These are phyloP conservation scores for Agrotis clavis DNA, from an alignment of 2,888 invertebrate species.

Conservation along the genomic window DNA sequence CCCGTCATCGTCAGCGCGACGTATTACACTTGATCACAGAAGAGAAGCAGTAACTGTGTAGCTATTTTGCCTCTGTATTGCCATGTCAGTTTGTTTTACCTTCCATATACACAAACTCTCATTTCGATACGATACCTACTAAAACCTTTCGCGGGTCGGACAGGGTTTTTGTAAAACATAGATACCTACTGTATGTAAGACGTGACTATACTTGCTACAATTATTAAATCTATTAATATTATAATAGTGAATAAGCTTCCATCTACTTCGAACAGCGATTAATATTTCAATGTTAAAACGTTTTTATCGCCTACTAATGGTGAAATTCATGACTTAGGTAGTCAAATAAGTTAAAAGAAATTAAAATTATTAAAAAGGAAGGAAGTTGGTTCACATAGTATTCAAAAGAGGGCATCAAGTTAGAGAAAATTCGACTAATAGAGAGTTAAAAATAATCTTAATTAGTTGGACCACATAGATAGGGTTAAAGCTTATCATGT, in stretches of 20 bases:
- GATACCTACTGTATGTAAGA: background rate
- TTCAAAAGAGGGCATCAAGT: constrained; percentile 20
- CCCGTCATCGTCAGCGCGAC: no score
- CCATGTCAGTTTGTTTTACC: no score
- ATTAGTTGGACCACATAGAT: constrained; percentile 77
- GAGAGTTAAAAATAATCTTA: constrained; percentile 69
- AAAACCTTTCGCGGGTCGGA: no score
- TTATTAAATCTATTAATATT: no score
- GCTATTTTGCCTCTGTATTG: no score
- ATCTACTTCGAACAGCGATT: constrained; percentile 1
- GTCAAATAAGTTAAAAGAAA: background rate
- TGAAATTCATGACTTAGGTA: constrained; percentile 13
- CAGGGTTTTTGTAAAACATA: no score
- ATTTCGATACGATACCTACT: no score
- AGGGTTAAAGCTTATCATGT: constrained; percentile 64
- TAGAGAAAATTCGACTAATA: constrained; percentile 20
- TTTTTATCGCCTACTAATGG: constrained; percentile 17
- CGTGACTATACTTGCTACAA: constrained; percentile 4
- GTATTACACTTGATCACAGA: no score
- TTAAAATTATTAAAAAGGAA: background rate
- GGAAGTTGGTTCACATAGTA: background rate
- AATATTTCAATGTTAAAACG: constrained; percentile 11
- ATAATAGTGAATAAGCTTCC: constrained; percentile 9
- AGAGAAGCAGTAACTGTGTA: no score
- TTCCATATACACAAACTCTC: no score